Base-by-base conservation (phyloP, 2,797 vertebrate genomes). In the Nothura maculosa region DNA sequence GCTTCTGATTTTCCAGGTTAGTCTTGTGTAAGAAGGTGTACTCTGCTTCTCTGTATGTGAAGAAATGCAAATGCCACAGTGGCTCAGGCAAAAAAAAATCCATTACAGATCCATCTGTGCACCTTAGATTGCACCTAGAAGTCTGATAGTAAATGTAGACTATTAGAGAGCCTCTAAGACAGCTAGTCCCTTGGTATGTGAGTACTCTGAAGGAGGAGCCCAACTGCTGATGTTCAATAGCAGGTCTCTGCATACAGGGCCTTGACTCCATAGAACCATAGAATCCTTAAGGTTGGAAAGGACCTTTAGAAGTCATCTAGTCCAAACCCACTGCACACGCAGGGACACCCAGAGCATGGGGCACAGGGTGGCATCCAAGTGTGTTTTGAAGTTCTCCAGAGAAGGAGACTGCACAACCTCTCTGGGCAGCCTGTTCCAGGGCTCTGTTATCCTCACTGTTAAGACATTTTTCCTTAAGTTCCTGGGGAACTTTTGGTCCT, bases 1-100 rank as follows among this genome's bases (percentile, higher is more conserved):
- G 58, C 62, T 28, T 78, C 66, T 52, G 47, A 73, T 83, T 83
- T 69, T 83, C 74, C 87, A 81, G 81, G 32, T 45, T 66, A 75
- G 42, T 27, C 28, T 83, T 1, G 1, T 34, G 4, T 50, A 60
- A 63, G 6, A 2, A 73, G 40, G 30, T 32, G 34, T 5, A 0
- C 30, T 75, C 62, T 55, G 55, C 50, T 63, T 76, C 55, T 42
- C 57, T 52, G 30, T 27, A 21, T 3, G 45, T 47, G 28, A 47
- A 73, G 62, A 89, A 96, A 78, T 48, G 32, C 70, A 67, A 57
- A 83, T 55, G 22, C 77, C 55, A 38, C 52, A 66, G 6, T 17
- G 2, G 1, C 8, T 66, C n/a, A 4, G 6, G 12, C 42, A 87
- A 55, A 38, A 50, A 12, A 45, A 11, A 22, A 24, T 58, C 34